Base-by-base conservation (phyloP, 2,113 vertebrate species). In the Falco punctatus region DNA sequence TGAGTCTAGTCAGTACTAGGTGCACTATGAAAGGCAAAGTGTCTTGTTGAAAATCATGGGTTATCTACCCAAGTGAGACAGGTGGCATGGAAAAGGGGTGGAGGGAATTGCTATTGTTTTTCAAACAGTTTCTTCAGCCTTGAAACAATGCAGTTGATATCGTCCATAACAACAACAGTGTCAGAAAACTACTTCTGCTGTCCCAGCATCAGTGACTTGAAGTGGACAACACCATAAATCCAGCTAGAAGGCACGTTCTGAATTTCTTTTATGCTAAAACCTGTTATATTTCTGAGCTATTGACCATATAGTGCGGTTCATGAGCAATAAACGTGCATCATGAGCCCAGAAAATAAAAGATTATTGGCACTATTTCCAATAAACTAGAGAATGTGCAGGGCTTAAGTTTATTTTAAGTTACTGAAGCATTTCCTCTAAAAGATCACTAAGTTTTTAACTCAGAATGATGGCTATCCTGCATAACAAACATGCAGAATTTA, bases 271-370 rank as follows among this genome's bases (percentile, higher is more conserved):
- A 59, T 81, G 35, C 55, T 92, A 81, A 96, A 95, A 62, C 22
- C 24, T 80, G 20, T 17, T 93, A 40, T 78, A 88, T 95, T 97
- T 96, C 84, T 89, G 51, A 93, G 40, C 30, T 74, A 59, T 64
- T 93, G 44, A 93, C 55, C 93, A 46, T 81, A 46, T 35, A 38
- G 33, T 81, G 21, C 26, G 77, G 58, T 92, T 73, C 32, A 59
- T 57, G 13, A 91, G 28, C n/a, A 40, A 86, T 79, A 91, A 88
- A 92, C 55, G 48, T 94, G 54, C 32, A 72, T 89, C 23, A 13
- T 7, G 7, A 62, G 52, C 64, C 46, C 44, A 94, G 79, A 95
- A 95, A 96, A 92, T 28, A 70, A 58, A 70, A 92, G 17, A 64
- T 52, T 94, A 58, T 74, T 97, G 82, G 15, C 59, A 93, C 10